These are phyloP conservation scores for Harpalus rufipes DNA, from an alignment of 2,888 invertebrate species.

Conservation along the genomic window DNA sequence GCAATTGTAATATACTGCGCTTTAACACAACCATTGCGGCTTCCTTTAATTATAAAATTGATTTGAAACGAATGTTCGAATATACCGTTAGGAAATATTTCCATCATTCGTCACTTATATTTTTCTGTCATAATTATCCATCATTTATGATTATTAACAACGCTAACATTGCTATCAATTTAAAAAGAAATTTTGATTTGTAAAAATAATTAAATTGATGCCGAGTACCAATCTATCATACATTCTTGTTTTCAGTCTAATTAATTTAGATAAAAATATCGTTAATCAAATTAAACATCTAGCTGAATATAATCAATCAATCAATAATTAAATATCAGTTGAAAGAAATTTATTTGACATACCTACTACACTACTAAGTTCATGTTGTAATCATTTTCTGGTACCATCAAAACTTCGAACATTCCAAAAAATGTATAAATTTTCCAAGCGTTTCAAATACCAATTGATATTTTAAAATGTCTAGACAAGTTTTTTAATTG, in stretches of 20 bases:
- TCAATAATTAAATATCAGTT: constrained; percentile 32
- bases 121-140: constrained; percentile 31
- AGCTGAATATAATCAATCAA: constrained; percentile 47
- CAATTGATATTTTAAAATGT: constrained; percentile 54
- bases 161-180: constrained; percentile 18
- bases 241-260: constrained; percentile 22
- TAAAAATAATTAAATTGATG: constrained; percentile 45
- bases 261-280: constrained; percentile 53
- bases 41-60: neutral
- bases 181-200: constrained; percentile 9
- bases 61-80: neutral
- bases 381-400: neutral
- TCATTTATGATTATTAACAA: constrained; percentile 48
- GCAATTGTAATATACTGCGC: neutral
- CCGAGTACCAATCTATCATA: constrained; percentile 36
- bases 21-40: neutral
- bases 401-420: neutral
- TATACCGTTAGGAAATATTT: constrained; percentile 29
- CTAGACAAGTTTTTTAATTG: constrained; percentile 59
- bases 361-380: neutral
- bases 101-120: constrained; percentile 4
- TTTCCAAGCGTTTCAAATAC: constrained; percentile 45
- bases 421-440: constrained; percentile 48
- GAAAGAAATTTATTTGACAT: neutral
- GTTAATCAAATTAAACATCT: constrained; percentile 53